Evolutionary conservation across 2,888 invertebrate genomes (phyloP).

Genomic region (Campaea margaritaria): DNA sequence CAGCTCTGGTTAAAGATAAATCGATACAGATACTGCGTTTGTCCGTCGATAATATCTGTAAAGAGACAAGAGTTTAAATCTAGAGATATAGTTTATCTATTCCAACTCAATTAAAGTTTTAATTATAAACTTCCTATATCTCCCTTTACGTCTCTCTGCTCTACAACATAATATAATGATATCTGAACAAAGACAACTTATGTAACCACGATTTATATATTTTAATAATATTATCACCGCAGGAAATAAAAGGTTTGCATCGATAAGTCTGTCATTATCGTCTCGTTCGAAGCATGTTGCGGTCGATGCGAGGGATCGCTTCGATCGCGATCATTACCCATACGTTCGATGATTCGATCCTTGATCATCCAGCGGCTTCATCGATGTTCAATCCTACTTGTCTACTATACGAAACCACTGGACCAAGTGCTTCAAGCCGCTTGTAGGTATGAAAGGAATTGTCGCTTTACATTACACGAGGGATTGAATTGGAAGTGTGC

Average conservation of each 20-base stretch:
- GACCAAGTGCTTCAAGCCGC: slow-evolving; percentile 58
- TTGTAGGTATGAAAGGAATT: slow-evolving; percentile 66
- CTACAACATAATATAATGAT: neutral
- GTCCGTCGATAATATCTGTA: slow-evolving; percentile 62
- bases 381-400: slow-evolving; percentile 60
- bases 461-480: slow-evolving; percentile 73
- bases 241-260: slow-evolving; percentile 67
- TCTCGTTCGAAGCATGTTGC: slow-evolving; percentile 79
- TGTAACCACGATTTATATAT: slow-evolving; percentile 61
- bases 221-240: slow-evolving; percentile 60
- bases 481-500: slow-evolving; percentile 60
- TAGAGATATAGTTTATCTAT: slow-evolving; percentile 53
- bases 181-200: slow-evolving; percentile 37
- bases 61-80: slow-evolving; percentile 66
- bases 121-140: slow-evolving; percentile 49
- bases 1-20: slow-evolving; percentile 66
- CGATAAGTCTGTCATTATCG: slow-evolving; percentile 67
- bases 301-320: slow-evolving; percentile 74
- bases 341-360: slow-evolving; percentile 54
- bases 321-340: slow-evolving; percentile 74
- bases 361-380: slow-evolving; percentile 59
- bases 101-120: slow-evolving; percentile 40
- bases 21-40: slow-evolving; percentile 66
- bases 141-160: slow-evolving; percentile 21
- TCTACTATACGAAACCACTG: slow-evolving; percentile 51